phyloP scores from a whole-genome alignment of 2,113 vertebrate species.

The Oryzias curvinotus region DNA sequence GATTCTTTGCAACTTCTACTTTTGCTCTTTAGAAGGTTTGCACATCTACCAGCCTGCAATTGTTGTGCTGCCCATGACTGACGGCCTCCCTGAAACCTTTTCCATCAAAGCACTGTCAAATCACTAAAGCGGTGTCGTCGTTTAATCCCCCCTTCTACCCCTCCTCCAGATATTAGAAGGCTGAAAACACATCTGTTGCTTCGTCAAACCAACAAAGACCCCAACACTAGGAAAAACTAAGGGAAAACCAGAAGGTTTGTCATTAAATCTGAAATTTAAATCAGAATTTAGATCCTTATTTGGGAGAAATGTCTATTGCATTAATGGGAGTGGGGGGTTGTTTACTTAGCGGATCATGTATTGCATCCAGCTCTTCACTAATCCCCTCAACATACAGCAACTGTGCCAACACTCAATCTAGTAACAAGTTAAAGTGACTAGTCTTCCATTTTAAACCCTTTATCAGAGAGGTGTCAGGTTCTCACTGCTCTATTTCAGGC shows the following conservation, averaged over 20 bases:
- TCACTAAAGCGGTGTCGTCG: conserved; percentile 65
- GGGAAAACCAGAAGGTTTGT: background rate
- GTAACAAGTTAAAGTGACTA: conserved; percentile 34
- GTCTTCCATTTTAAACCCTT: conserved; percentile 10
- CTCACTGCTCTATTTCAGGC: no score
- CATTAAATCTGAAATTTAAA: background rate
- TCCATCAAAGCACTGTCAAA: conserved; percentile 70
- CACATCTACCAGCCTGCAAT: conserved; percentile 28
- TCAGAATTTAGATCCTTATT: background rate
- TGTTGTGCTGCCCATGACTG: conserved; percentile 30
- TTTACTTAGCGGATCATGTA: conserved; percentile 46
- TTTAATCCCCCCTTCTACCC: conserved; percentile 70
- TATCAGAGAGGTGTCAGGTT: background rate
- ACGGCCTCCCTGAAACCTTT: conserved; percentile 33
- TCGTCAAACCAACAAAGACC: background rate
- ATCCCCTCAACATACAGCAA: conserved; percentile 40
- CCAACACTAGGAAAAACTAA: conserved; percentile 6
- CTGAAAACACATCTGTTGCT: conserved; percentile 72
- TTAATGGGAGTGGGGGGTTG: conserved; percentile 10
- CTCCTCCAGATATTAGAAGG: conserved; percentile 49
- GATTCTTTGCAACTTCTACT: conserved; percentile 14
- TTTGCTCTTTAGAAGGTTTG: conserved; percentile 24
- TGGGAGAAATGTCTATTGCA: conserved; percentile 2
- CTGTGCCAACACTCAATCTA: conserved; percentile 34
- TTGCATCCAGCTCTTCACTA: conserved; percentile 36